Conservation (phyloP, 2,797 vertebrate species). For the Melanotaenia boesemani region DNA sequence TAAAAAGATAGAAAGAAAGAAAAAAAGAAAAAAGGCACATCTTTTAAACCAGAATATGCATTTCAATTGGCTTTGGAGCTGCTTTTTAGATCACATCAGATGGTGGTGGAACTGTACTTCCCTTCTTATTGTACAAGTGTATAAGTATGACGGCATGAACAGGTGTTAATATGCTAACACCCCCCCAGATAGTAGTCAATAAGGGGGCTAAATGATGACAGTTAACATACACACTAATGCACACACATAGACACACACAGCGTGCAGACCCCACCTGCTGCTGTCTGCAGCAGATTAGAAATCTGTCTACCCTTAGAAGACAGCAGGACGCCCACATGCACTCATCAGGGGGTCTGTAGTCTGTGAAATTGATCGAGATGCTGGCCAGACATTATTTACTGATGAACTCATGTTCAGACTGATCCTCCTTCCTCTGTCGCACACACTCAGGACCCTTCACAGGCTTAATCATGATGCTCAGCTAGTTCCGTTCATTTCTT, state of each 20-base stretch:
- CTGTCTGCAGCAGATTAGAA: slow-evolving; percentile 81
- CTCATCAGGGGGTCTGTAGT: slow-evolving; percentile 54
- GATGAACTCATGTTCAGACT: slow-evolving; percentile 36
- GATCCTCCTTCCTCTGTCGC: slow-evolving; percentile 8
- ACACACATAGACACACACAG: slow-evolving; percentile 53
- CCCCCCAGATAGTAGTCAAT: slow-evolving; percentile 62
- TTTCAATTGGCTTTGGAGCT: background rate
- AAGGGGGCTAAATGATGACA: slow-evolving; percentile 69
- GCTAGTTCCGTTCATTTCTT: too few species aligned
- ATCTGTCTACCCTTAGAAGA: slow-evolving; percentile 71
- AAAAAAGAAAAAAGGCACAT: too few species aligned
- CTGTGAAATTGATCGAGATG: slow-evolving; percentile 77
- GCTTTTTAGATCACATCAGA: background rate
- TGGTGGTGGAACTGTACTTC: slow-evolving; percentile 7
- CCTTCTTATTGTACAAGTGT: slow-evolving; percentile 40
- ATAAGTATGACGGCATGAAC: slow-evolving; percentile 68
- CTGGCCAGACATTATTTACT: slow-evolving; percentile 55
- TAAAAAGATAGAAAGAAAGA: too few species aligned
- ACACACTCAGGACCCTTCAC: background rate
- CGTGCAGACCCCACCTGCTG: slow-evolving; percentile 76
- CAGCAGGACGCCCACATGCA: slow-evolving; percentile 72
- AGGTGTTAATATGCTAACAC: slow-evolving; percentile 70
- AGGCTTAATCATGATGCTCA: background rate
- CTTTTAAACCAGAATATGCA: background rate
- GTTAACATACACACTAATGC: slow-evolving; percentile 49